phyloP scores from a whole-genome alignment of 1,140 invertebrate genomes.

The Drosophila paulistorum region DNA sequence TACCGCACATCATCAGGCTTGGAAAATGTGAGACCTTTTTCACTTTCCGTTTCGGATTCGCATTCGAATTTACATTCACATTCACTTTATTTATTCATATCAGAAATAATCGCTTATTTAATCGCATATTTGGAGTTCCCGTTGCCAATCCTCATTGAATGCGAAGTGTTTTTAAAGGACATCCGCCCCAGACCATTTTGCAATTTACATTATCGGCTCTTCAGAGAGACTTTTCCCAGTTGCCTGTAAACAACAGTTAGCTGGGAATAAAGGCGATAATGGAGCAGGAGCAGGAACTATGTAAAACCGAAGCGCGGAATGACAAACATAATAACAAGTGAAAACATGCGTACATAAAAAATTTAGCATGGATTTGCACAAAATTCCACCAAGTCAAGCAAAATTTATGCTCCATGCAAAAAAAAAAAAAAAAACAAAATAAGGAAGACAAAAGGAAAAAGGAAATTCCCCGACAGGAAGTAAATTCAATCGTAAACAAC shows the following conservation, averaged over 20 bases:
- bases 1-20: slow-evolving; percentile 38
- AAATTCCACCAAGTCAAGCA: slow-evolving; percentile 47
- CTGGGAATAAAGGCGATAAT: slow-evolving; percentile 37
- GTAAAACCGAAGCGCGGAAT: slow-evolving; percentile 21
- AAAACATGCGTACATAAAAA: slow-evolving; percentile 52
- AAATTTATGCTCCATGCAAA: slow-evolving; percentile 46
- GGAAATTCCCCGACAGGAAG: slow-evolving; percentile 55
- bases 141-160: slow-evolving; percentile 56
- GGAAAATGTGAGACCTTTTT: not conserved
- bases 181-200: slow-evolving; percentile 22
- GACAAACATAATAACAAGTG: slow-evolving; percentile 40
- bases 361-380: slow-evolving; percentile 67
- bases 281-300: slow-evolving; percentile 13
- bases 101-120: slow-evolving; percentile 72
- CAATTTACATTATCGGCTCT: slow-evolving; percentile 68
- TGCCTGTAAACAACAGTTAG: slow-evolving; percentile 70
- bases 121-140: slow-evolving; percentile 44
- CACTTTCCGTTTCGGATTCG: slow-evolving; percentile 13
- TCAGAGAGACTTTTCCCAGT: slow-evolving; percentile 52
- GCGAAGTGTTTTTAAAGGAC: slow-evolving; percentile 46
- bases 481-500: slow-evolving; percentile 83
- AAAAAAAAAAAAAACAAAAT: slow-evolving; percentile 22
- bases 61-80: not conserved
- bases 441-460: slow-evolving; percentile 21
- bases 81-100: slow-evolving; percentile 62